Evolutionary conservation across 2,797 vertebrate genomes (phyloP).

Genomic region (Fringilla coelebs): DNA sequence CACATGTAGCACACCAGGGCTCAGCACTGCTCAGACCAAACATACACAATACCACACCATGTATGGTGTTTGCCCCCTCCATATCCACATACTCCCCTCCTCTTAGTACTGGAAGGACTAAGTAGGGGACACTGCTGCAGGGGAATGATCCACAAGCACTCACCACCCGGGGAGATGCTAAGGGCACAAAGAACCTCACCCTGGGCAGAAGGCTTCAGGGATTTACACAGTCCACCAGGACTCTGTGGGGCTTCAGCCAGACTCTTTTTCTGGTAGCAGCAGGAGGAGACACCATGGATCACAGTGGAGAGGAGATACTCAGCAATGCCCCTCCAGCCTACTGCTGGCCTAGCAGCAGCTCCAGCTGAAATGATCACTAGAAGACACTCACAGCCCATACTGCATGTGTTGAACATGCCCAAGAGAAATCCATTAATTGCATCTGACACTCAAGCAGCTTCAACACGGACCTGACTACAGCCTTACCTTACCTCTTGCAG

Average conservation of each 20-base stretch:
- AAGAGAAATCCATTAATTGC: not conserved
- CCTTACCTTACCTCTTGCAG: not conserved
- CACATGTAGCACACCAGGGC: not conserved
- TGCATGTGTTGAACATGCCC: not conserved
- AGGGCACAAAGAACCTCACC: not conserved
- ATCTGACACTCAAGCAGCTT: not conserved
- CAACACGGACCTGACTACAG: not conserved
- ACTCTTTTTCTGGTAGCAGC: not conserved
- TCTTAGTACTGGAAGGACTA: not conserved
- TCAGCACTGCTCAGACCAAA: not conserved
- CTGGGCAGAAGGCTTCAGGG: not conserved
- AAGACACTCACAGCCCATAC: not conserved
- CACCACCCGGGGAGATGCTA: not conserved
- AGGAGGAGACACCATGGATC: not conserved
- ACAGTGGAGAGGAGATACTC: not conserved
- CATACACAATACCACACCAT: too few relatives aligned
- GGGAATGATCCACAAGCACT: not conserved
- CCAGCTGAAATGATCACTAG: not conserved
- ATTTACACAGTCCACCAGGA: not conserved
- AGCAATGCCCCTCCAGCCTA: not conserved
- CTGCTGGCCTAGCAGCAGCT: not conserved
- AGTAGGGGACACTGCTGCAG: not conserved
- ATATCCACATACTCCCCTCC: not conserved
- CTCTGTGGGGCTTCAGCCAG: not conserved
- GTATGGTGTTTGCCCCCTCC: not conserved